phyloP scores from a whole-genome alignment of 1,140 invertebrate genomes.

The Drosophila bocki region DNA sequence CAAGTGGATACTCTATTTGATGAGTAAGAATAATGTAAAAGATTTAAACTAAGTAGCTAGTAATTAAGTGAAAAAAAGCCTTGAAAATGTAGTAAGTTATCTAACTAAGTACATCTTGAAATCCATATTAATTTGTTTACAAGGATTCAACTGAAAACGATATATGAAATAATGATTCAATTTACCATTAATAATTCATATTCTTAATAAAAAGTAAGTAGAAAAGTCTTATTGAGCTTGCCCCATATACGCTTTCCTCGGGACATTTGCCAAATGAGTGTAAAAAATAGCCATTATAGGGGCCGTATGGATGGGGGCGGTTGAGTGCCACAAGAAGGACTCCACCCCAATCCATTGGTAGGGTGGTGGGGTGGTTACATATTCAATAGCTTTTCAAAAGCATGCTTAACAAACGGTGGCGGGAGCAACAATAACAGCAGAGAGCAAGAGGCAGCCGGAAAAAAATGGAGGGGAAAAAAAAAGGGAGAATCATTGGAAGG shows the following conservation, averaged over 20 bases:
- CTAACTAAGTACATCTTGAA: too few relatives aligned
- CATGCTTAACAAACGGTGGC: slow-evolving; percentile 67
- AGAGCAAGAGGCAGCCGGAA: slow-evolving; percentile 41
- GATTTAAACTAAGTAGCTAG: too few relatives aligned
- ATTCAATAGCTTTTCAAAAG: slow-evolving; percentile 82
- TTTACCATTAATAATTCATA: not conserved
- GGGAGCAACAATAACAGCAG: slow-evolving; percentile 56
- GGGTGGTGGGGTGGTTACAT: slow-evolving; percentile 53
- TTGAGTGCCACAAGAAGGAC: slow-evolving; percentile 13
- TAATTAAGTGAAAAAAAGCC: too few relatives aligned
- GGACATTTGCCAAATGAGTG: slow-evolving; percentile 60
- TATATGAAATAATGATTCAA: too few relatives aligned
- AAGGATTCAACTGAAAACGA: too few relatives aligned
- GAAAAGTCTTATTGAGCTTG: not conserved
- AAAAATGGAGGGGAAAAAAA: slow-evolving; percentile 48
- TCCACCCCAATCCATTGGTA: slow-evolving; percentile 3
- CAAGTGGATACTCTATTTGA: slow-evolving; percentile 24
- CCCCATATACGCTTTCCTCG: slow-evolving; percentile 5
- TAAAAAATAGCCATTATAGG: slow-evolving; percentile 74
- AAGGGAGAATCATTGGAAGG: slow-evolving; percentile 47
- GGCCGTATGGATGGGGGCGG: not conserved
- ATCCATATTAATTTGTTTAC: not conserved
- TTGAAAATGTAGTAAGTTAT: too few relatives aligned
- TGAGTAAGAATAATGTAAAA: not conserved
- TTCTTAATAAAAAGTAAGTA: not conserved